phyloP scores from a whole-genome alignment of 2,888 invertebrate genomes.

The Automeris io region DNA sequence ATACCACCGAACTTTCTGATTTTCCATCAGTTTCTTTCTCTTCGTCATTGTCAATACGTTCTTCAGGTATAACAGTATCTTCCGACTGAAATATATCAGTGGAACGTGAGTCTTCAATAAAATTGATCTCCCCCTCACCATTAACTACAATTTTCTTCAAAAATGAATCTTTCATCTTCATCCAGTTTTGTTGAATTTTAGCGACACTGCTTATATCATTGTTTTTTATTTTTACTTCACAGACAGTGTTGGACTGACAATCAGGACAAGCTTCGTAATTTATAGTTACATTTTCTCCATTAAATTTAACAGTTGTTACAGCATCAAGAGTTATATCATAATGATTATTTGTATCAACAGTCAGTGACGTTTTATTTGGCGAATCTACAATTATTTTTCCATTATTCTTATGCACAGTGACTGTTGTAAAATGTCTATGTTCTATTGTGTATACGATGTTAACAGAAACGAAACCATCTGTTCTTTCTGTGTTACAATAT shows the following conservation, averaged over 20 bases:
- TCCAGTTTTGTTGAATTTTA: conserved; percentile 40
- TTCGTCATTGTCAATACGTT: conserved; percentile 13
- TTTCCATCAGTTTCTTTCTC: conserved; percentile 24
- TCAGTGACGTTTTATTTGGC: conserved; percentile 45
- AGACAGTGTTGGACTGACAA: conserved; percentile 43
- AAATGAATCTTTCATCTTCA: conserved; percentile 59
- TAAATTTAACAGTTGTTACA: conserved; percentile 45
- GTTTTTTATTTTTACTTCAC: conserved; percentile 41
- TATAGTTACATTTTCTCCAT: conserved; percentile 46
- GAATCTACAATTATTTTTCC: conserved; percentile 46
- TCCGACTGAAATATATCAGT: conserved; percentile 23
- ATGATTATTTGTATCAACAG: conserved; percentile 35
- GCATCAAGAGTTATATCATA: conserved; percentile 48
- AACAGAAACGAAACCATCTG: conserved; percentile 56
- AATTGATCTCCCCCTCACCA: conserved; percentile 48
- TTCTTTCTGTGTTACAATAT: conserved; percentile 24
- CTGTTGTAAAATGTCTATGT: conserved; percentile 72
- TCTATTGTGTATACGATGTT: conserved; percentile 54
- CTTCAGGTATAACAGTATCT: conserved; percentile 16
- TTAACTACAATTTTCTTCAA: conserved; percentile 44
- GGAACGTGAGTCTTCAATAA: conserved; percentile 30
- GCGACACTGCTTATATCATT: conserved; percentile 26
- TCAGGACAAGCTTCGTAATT: conserved; percentile 46
- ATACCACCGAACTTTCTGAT: conserved; percentile 31
- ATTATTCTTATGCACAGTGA: conserved; percentile 54